A percentile compares a stretch with the other conserved stretches of the same genome.
phyloP scores from a whole-genome alignment of 1,140 invertebrate species.

The Ptiloglossa arizonensis region DNA sequence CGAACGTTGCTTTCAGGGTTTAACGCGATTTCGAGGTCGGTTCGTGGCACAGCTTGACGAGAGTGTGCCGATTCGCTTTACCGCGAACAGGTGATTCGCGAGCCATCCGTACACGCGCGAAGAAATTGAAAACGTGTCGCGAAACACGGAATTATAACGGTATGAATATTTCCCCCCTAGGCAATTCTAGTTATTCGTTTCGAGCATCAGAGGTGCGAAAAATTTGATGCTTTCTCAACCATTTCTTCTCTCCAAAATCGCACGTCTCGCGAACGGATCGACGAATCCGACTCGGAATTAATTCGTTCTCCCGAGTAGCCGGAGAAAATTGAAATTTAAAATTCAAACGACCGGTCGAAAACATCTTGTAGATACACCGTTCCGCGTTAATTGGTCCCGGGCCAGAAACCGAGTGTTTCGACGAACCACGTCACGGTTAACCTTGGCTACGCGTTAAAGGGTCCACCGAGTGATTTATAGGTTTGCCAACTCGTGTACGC shows the following conservation, averaged over 20 bases:
- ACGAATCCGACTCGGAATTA: neutral
- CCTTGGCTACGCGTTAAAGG: conserved; percentile 16
- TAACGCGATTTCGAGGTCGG: conserved; percentile 52
- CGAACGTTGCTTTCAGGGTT: conserved; percentile 52
- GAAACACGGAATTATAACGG: too few species aligned
- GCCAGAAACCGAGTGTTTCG: too few species aligned
- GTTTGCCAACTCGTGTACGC: conserved; percentile 25
- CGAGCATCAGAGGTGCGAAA: too few species aligned
- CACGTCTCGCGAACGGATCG: too few species aligned
- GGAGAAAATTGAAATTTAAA: neutral
- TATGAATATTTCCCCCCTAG: too few species aligned
- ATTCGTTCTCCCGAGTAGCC: neutral
- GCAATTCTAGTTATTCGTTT: too few species aligned
- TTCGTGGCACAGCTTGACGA: neutral
- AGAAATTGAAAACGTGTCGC: too few species aligned
- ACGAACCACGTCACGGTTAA: neutral
- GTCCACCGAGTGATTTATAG: conserved; percentile 26
- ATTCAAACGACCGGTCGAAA: neutral
- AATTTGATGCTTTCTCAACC: too few species aligned
- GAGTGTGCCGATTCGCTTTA: neutral
- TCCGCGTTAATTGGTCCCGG: too few species aligned
- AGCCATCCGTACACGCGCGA: too few species aligned
- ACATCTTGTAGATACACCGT: too few species aligned
- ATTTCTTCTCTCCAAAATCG: too few species aligned
- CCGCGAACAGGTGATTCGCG: neutral